These are phyloP conservation scores for Cryptophagus acutangulus DNA, from an alignment of 2,888 invertebrate species.

Conservation along the genomic window DNA sequence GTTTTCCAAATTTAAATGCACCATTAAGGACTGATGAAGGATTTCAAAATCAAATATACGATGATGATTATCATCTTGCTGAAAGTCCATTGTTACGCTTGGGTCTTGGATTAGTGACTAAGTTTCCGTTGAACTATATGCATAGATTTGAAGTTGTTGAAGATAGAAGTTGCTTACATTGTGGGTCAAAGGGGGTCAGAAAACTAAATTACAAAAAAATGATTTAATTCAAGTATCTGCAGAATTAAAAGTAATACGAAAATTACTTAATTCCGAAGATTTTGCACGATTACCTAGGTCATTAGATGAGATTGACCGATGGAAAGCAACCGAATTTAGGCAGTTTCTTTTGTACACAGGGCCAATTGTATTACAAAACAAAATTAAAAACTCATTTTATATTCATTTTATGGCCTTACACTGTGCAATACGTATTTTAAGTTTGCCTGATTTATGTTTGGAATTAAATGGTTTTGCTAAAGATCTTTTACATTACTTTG, in stretches of 20 bases:
- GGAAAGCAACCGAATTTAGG: constrained; percentile 16
- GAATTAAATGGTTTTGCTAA: constrained; percentile 22
- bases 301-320: constrained; percentile 21
- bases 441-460: constrained; percentile 13
- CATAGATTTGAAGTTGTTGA: constrained; percentile 17
- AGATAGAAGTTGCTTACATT: neutral
- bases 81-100: constrained; percentile 19
- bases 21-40: constrained; percentile 12
- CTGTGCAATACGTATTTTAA: constrained; percentile 25
- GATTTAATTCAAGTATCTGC: neutral
- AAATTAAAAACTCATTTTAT: constrained; percentile 16
- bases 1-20: constrained; percentile 11
- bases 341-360: constrained; percentile 28
- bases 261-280: constrained; percentile 18
- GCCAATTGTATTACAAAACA: constrained; percentile 22
- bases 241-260: no score
- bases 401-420: constrained; percentile 24
- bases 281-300: constrained; percentile 25
- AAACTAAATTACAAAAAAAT: neutral
- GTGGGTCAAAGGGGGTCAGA: neutral
- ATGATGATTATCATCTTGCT: constrained; percentile 18
- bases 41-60: constrained; percentile 12
- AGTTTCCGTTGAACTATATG: constrained; percentile 14
- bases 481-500: constrained; percentile 24
- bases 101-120: constrained; percentile 18